Evolutionary conservation across 1,140 invertebrate species (phyloP).

Genomic region (Steinernema feltiae): DNA sequence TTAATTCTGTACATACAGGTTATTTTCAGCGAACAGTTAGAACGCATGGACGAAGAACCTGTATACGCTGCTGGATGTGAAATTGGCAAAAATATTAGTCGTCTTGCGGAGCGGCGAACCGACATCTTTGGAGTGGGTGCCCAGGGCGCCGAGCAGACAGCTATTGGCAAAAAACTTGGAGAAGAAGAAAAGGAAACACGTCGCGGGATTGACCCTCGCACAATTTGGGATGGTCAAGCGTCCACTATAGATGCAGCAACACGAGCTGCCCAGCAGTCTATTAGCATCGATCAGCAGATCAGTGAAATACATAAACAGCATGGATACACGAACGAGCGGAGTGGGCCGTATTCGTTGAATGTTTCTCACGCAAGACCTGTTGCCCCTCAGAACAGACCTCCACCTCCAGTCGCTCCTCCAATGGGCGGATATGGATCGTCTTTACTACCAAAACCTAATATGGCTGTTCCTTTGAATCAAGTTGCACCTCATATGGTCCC

Average conservation of each 20-base stretch:
- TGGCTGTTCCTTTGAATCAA: constrained; percentile 36
- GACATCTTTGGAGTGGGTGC: constrained; percentile 96
- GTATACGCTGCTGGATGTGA: constrained; percentile 77
- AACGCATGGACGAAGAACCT: constrained; percentile 76
- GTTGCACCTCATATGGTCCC: background rate
- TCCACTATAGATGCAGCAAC: constrained; percentile 85
- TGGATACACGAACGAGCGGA: constrained; percentile 44
- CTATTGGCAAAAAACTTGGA: constrained; percentile 95
- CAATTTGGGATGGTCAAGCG: constrained; percentile 97
- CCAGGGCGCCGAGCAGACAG: constrained; percentile 86
- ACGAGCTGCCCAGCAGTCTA: constrained; percentile 81
- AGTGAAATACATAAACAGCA: constrained; percentile 50
- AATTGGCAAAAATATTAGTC: constrained; percentile 88
- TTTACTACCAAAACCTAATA: constrained; percentile 44
- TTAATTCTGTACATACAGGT: too few species aligned
- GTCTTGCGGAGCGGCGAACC: constrained; percentile 91
- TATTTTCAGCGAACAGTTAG: constrained; percentile 59
- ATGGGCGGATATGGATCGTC: constrained; percentile 35
- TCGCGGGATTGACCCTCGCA: constrained; percentile 70
- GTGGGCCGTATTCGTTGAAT: constrained; percentile 61
- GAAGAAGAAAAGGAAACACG: constrained; percentile 79
- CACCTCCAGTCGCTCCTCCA: constrained; percentile 32
- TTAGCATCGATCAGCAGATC: constrained; percentile 69
- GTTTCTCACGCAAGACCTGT: constrained; percentile 23
- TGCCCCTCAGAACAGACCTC: constrained; percentile 31